Conservation (phyloP, 2,797 vertebrate species). For the Adrianichthys oophorus region DNA sequence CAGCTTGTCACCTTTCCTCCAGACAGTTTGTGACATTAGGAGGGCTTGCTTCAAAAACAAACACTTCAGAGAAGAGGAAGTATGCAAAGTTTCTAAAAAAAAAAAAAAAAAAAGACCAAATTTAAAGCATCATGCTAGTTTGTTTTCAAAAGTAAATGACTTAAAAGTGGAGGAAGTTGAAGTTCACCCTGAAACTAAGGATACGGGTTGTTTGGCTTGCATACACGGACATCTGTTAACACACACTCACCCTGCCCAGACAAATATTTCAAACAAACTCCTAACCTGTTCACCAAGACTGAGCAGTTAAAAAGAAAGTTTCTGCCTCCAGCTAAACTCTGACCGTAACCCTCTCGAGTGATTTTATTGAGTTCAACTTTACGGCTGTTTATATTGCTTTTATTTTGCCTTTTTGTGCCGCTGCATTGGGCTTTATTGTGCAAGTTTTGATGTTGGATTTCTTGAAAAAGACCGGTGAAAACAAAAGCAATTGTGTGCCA, state of each 20-base stretch:
- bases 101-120: constrained; percentile 50
- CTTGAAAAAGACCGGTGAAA: constrained; percentile 10
- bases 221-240: constrained; percentile 62
- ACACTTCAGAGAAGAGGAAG: constrained; percentile 12
- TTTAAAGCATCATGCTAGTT: constrained; percentile 36
- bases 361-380: constrained; percentile 63
- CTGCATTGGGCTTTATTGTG: constrained; percentile 32
- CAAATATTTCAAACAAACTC: constrained; percentile 44
- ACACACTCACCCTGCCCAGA: constrained; percentile 36
- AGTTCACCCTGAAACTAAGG: constrained; percentile 60
- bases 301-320: constrained; percentile 61
- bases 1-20: background rate
- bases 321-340: constrained; percentile 53
- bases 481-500: constrained; percentile 9
- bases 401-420: constrained; percentile 42
- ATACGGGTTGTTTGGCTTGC: constrained; percentile 58
- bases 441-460: constrained; percentile 30
- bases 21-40: background rate
- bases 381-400: constrained; percentile 49
- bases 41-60: constrained; percentile 27
- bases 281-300: constrained; percentile 51
- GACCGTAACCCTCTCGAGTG: constrained; percentile 64
- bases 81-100: constrained; percentile 13
- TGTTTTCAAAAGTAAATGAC: constrained; percentile 30
- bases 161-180: constrained; percentile 61